Conservation (phyloP, 2,888 invertebrate genomes). For the Coleophora deauratella region DNA sequence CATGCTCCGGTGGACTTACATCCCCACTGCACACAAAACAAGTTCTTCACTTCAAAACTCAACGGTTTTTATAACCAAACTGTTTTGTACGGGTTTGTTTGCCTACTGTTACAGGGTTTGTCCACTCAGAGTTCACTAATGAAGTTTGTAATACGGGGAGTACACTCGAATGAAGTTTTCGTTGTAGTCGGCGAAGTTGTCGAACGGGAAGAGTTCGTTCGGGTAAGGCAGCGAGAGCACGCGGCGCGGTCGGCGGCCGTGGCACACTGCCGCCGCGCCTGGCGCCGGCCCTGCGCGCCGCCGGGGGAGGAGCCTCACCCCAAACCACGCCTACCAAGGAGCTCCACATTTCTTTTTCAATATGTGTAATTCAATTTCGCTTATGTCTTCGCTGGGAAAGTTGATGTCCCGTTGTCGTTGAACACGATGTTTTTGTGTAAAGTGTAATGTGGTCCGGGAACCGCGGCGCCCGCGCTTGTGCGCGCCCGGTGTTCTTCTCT, state of each 20-base stretch:
- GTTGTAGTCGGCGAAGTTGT: constrained; percentile 21
- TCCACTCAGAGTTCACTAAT: constrained; percentile 30
- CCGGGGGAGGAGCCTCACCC: constrained; percentile 61
- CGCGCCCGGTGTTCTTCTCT: constrained; percentile 53
- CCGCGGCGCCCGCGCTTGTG: constrained; percentile 60
- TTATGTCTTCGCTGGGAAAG: constrained; percentile 75
- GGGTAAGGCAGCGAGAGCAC: constrained; percentile 31
- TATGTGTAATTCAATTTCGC: constrained; percentile 75
- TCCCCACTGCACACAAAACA: constrained; percentile 45
- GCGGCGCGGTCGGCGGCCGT: constrained; percentile 41
- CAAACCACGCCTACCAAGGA: constrained; percentile 72
- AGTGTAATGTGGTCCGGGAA: constrained; percentile 72
- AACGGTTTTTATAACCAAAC: constrained; percentile 30
- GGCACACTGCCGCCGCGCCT: constrained; percentile 37
- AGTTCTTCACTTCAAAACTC: constrained; percentile 40
- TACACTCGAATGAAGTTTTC: constrained; percentile 35
- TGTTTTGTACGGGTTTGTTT: constrained; percentile 34
- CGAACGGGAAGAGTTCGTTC: constrained; percentile 37
- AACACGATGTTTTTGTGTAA: constrained; percentile 74
- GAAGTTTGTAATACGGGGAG: constrained; percentile 41
- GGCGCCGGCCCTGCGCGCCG: constrained; percentile 42
- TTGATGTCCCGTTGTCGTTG: constrained; percentile 74
- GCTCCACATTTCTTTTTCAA: constrained; percentile 75
- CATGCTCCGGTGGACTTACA: constrained; percentile 1
- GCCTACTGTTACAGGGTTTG: constrained; percentile 27